These are phyloP conservation scores for Latrodectus geometricus DNA, from an alignment of 1,140 invertebrate genomes.

Conservation along the genomic window DNA sequence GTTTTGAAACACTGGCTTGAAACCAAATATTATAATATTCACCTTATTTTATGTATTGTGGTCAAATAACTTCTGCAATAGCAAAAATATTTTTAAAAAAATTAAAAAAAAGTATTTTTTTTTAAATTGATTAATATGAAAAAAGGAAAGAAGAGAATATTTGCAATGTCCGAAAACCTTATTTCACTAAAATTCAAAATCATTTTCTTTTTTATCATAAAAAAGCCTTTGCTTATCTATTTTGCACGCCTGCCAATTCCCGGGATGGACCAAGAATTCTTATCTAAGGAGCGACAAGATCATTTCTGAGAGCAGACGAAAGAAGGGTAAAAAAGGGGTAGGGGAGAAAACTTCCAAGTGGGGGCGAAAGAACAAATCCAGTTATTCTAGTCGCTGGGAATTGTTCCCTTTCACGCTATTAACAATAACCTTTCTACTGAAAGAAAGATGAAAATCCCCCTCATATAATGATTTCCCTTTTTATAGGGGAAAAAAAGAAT, in stretches of 20 bases:
- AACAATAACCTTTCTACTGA: neutral
- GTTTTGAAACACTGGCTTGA: too few relatives aligned
- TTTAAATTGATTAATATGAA: neutral
- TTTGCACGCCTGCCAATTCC: conserved; percentile 53
- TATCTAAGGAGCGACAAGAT: conserved; percentile 37
- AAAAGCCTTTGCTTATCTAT: conserved; percentile 42
- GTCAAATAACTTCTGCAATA: too few relatives aligned
- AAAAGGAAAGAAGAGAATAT: neutral
- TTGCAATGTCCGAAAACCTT: conserved; percentile 8
- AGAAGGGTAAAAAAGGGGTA: neutral
- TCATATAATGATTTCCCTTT: neutral
- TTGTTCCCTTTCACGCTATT: neutral
- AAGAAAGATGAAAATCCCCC: neutral
- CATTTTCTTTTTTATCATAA: neutral
- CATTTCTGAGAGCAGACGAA: conserved; percentile 22
- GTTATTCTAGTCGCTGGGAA: neutral
- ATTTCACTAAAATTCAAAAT: conserved; percentile 57
- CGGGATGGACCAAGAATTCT: neutral
- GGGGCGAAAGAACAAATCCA: conserved; percentile 21
- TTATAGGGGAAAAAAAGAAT: neutral
- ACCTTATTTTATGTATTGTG: too few relatives aligned
- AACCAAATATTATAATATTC: too few relatives aligned
- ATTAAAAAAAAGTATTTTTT: too few relatives aligned
- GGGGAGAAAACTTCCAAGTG: neutral
- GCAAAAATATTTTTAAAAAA: too few relatives aligned